These are phyloP conservation scores for Parnassius mnemosyne DNA, from an alignment of 2,888 invertebrate genomes.

Conservation along the genomic window DNA sequence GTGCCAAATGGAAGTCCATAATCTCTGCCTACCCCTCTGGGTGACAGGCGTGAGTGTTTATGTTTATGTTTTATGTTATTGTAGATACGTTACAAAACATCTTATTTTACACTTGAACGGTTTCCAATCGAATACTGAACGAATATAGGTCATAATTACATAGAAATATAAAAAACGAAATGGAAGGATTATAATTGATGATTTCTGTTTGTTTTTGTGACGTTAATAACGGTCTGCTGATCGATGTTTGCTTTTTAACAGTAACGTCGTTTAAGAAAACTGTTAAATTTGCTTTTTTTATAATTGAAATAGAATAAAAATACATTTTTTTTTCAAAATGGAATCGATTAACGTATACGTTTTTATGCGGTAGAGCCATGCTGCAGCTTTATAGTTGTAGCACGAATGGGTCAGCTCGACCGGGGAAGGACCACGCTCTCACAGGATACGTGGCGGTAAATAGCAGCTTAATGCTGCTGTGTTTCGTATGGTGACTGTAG, in stretches of 20 bases:
- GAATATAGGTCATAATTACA: constrained; percentile 19
- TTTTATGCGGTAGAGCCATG: too few relatives aligned
- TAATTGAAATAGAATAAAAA: not conserved
- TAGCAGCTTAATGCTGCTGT: too few relatives aligned
- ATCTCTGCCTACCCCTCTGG: too few relatives aligned
- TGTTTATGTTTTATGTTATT: too few relatives aligned
- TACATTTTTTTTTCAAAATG: not conserved
- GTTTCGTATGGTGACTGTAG: too few relatives aligned
- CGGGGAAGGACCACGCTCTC: too few relatives aligned
- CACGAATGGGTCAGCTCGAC: too few relatives aligned
- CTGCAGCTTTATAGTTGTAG: too few relatives aligned
- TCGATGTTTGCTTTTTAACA: constrained; percentile 31
- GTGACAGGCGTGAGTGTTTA: too few relatives aligned
- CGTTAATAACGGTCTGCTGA: constrained; percentile 35
- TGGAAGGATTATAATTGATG: constrained; percentile 40
- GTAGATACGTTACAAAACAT: constrained; percentile 17
- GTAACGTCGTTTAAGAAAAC: constrained; percentile 26
- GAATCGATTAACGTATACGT: too few relatives aligned
- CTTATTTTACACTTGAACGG: constrained; percentile 41
- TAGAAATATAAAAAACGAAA: constrained; percentile 28
- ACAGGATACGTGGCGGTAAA: too few relatives aligned
- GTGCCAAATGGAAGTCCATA: too few relatives aligned
- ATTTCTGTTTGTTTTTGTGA: constrained; percentile 43
- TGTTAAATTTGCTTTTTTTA: constrained; percentile 3
- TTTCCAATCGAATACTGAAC: constrained; percentile 35